Evolutionary conservation across 2,113 vertebrate species (phyloP), one percentile per base, ranked within the genome.

Genomic region (Otocyon megalotis): DNA sequence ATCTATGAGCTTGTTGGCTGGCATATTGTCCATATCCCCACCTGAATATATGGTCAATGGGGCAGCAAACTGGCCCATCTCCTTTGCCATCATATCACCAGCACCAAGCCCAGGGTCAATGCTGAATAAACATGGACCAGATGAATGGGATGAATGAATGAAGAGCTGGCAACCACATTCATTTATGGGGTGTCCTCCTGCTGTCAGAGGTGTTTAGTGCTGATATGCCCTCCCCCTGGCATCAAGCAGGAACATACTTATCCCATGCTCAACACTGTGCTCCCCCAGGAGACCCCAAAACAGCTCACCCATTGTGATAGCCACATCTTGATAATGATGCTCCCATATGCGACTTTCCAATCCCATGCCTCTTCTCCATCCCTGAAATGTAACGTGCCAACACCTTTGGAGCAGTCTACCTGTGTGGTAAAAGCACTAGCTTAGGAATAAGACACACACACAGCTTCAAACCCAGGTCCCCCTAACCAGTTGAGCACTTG

Each of bases 201-300:
- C 19, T 13, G 2, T 15, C 71, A 35, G 32, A 85, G 26, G 28
- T 7, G 19, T 48, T 37, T 10, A 16, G 63, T 26, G 53, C 48
- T 35, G 15, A 54, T 0, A 10, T 12, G 1, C 9, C 53, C 20
- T 48, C 37, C 24, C 2, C 35, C 26, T 28, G 50, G 7, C 16
- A 3, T 62, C 69, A 8, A 54, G 4, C 32, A 72, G 43, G 37
- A 50, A 76, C 72, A 76, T 43, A 56, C 15, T 5, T 48, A 17
- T 48, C 16, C 81, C 13, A 15, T 0, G 12, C 26, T 72, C 32
- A 32, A 9, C 8, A n/a, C 0, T 15, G 60, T 43, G 5, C n/a
- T 50, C 60, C 53, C 8, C 35, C 8, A 0, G 7, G 0, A 37
- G 37, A 50, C n/a, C 16, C 74, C 22, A 13, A 53, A 37, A 7